Base-by-base conservation (phyloP, 2,113 vertebrate genomes). In the Lampris megalopsis region DNA sequence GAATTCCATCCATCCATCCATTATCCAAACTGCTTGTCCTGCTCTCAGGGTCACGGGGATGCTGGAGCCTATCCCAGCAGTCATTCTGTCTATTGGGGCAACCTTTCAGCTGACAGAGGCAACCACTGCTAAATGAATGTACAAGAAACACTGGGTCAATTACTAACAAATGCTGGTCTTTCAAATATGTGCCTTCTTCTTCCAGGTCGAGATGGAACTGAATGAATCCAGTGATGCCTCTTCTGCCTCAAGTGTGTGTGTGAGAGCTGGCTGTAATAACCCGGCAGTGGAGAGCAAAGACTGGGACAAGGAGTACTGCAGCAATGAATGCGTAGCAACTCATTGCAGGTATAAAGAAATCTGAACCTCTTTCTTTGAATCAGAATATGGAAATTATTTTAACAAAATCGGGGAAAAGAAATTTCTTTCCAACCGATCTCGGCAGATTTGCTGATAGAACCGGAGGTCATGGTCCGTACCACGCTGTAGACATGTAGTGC, bases 271-370 rank as follows among this genome's bases (percentile, higher is more conserved):
- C 71, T 98, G 96, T 54, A 95, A 94, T 82, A 98, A 98, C 84
- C 93, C 94, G 1, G 95, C 96, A 0, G 89, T 97, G 6, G 93
- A 94, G 72, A 96, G 94, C 78, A 89, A 94, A 6, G 97, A 97
- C 92, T 98, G 97, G 97, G 97, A 97, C 91, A 94, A 92, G 60
- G 96, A 98, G 35, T 97, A 97, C 83, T 98, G 96, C 92, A 97
- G 96, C 92, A 97, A 94, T 13, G 96, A 97, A 77, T 98, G 97
- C 71, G 96, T 97, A 79, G 97, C 96, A 48, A 95, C 92, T 48
- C 97, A 98, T 80, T 97, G 97, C 96, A 96, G 96, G 97, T 97
- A 66, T 38, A 89, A 74, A 1, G 9, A 3, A 5, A 4, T 43
- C 3, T 57, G 9, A 7, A 57, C 8, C 8, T 36, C 35, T 36